Evolutionary conservation across 2,888 invertebrate species (phyloP).

Genomic region (Hybos culiciformis): DNA sequence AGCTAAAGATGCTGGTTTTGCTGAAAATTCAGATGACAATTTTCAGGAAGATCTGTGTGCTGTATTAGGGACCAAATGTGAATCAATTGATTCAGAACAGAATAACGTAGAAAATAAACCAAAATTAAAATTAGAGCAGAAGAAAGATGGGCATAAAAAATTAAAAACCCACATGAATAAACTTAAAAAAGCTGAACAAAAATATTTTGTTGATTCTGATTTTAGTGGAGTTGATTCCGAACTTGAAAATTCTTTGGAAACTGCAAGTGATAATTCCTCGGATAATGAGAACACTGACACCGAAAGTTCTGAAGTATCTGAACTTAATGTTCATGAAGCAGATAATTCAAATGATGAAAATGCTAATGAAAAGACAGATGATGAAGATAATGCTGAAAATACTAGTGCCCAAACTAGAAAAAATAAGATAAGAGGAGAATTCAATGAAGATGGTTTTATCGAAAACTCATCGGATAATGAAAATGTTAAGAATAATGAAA

Average conservation of each 20-base stretch:
- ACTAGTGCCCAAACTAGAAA: slow-evolving; percentile 2
- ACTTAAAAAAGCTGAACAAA: slow-evolving; percentile 19
- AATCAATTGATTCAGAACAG: slow-evolving; percentile 16
- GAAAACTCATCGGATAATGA: slow-evolving; percentile 16
- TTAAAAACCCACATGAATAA: not conserved
- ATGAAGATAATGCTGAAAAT: slow-evolving; percentile 8
- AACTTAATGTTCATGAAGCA: too few relatives aligned
- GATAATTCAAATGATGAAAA: slow-evolving; percentile 5
- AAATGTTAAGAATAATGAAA: slow-evolving; percentile 18
- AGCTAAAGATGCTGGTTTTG: slow-evolving; percentile 21
- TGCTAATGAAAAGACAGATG: slow-evolving; percentile 1
- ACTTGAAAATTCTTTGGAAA: slow-evolving; percentile 11
- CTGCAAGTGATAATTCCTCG: slow-evolving; percentile 13
- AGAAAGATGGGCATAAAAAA: slow-evolving; percentile 9
- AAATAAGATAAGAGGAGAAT: not conserved
- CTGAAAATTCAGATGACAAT: slow-evolving; percentile 37
- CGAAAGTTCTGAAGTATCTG: slow-evolving; percentile 1
- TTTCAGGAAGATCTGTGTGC: slow-evolving; percentile 49
- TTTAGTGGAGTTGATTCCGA: slow-evolving; percentile 18
- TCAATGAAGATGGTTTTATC: slow-evolving; percentile 8
- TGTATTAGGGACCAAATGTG: slow-evolving; percentile 35
- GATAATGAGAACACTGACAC: slow-evolving; percentile 11
- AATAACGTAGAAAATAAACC: slow-evolving; percentile 17
- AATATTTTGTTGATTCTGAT: slow-evolving; percentile 20
- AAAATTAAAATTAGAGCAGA: slow-evolving; percentile 17